Conservation (phyloP, 2,888 invertebrate species). For the Pycnomerus fuliginosus region DNA sequence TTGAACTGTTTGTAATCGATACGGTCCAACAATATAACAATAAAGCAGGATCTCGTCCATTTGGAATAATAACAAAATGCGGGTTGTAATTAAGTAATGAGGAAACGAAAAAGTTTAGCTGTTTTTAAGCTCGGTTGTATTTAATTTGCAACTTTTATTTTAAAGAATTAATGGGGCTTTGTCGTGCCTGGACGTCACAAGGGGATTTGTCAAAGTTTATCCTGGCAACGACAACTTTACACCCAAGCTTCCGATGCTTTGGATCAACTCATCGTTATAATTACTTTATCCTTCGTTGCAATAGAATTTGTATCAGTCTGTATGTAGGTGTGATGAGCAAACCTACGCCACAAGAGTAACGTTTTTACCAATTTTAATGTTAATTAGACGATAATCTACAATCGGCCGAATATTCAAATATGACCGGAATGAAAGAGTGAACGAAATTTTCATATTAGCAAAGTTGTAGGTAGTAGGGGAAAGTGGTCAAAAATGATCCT, state of each 20-base stretch:
- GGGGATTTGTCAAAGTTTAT: constrained; percentile 33
- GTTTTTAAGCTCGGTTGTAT: no score
- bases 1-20: constrained; percentile 53
- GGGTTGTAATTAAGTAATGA: constrained; percentile 1
- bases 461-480: no score
- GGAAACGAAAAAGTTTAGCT: not conserved
- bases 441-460: no score
- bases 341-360: no score
- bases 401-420: no score
- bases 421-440: no score
- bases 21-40: constrained; percentile 22
- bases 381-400: no score
- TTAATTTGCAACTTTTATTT: constrained; percentile 27
- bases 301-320: no score
- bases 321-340: no score
- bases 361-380: no score
- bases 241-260: constrained; percentile 35
- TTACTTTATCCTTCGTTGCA: constrained; percentile 37
- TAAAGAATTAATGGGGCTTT: constrained; percentile 23
- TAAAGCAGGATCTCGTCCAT: not conserved
- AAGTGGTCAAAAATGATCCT: no score
- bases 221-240: constrained; percentile 37
- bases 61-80: not conserved
- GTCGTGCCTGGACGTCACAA: constrained; percentile 19
- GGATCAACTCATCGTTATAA: constrained; percentile 38